phyloP scores from a whole-genome alignment of 2,797 vertebrate genomes.

The Calcarius lapponicus region DNA sequence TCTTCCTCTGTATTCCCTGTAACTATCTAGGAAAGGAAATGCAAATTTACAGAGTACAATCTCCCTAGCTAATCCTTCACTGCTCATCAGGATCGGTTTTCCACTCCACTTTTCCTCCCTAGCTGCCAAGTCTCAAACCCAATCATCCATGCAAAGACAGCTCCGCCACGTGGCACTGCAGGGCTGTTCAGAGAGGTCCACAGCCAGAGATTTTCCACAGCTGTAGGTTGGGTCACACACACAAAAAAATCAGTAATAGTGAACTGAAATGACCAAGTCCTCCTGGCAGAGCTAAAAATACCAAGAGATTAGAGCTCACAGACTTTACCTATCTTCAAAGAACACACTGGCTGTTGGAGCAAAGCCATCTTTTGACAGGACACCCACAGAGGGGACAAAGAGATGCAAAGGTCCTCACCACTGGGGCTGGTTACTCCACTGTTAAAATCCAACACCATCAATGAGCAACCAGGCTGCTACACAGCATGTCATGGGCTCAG shows the following conservation, averaged over 20 bases:
- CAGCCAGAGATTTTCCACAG: neutral
- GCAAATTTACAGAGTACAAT: neutral
- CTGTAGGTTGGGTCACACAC: neutral
- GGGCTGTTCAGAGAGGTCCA: neutral
- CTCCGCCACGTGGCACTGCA: neutral
- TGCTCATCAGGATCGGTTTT: neutral
- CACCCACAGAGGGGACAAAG: neutral
- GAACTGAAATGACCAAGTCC: neutral
- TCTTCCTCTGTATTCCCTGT: neutral
- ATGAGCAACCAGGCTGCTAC: neutral
- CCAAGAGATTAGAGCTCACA: neutral
- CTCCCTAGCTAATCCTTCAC: neutral
- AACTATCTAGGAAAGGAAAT: constrained; percentile 10
- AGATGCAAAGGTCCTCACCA: neutral
- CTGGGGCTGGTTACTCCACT: neutral
- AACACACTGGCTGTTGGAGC: neutral
- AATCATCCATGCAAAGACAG: neutral
- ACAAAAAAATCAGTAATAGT: neutral
- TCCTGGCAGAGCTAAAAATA: constrained; percentile 9
- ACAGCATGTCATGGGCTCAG: accelerated
- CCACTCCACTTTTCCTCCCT: neutral
- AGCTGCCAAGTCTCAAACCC: neutral
- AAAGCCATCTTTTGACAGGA: neutral
- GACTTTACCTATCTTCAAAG: neutral
- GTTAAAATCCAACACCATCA: neutral